phyloP scores from a whole-genome alignment of 2,888 invertebrate species.

The Spodoptera littoralis region DNA sequence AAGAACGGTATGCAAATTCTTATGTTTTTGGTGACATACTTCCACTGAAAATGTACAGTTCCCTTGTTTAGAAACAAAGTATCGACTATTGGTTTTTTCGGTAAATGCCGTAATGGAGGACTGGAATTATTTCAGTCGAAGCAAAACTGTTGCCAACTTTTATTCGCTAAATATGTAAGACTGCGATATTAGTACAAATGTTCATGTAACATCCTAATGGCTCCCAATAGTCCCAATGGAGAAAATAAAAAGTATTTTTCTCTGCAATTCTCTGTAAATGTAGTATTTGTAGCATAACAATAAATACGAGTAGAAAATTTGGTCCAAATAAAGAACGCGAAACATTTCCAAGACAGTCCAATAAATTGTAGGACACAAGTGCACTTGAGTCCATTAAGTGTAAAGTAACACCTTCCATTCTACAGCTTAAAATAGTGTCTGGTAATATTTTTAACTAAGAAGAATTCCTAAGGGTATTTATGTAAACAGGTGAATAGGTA shows the following conservation, averaged over 20 bases:
- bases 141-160: too few relatives aligned
- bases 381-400: conserved; percentile 64
- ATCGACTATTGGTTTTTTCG: neutral
- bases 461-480: conserved; percentile 42
- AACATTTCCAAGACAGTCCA: conserved; percentile 37
- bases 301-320: conserved; percentile 20
- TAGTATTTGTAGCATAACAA: neutral
- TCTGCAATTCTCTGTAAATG: too few relatives aligned
- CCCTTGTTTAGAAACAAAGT: neutral
- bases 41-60: neutral
- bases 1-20: conserved; percentile 14
- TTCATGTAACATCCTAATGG: too few relatives aligned
- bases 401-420: conserved; percentile 58
- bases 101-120: neutral
- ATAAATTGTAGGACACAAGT: conserved; percentile 57
- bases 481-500: conserved; percentile 40
- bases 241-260: too few relatives aligned
- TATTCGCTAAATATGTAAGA: too few relatives aligned
- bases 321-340: conserved; percentile 25
- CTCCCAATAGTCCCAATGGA: too few relatives aligned
- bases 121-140: too few relatives aligned
- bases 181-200: too few relatives aligned
- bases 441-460: conserved; percentile 58
- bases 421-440: conserved; percentile 56
- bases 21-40: conserved; percentile 1